Base-by-base conservation (phyloP, 2,888 invertebrate genomes). In the Harpagoxenus sublaevis region DNA sequence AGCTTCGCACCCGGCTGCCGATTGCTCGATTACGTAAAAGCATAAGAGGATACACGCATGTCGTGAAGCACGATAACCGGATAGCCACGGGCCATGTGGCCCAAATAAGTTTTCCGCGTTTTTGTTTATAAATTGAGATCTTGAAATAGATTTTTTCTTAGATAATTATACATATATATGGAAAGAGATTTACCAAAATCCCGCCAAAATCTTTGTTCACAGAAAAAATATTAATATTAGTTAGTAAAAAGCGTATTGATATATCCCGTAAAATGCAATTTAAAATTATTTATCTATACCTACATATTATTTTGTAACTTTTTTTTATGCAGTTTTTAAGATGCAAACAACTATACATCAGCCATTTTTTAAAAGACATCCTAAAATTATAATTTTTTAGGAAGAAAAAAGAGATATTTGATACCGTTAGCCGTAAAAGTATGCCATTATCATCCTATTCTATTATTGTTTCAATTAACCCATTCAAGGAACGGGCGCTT, bases 21-120 rank as follows among this genome's bases (percentile, higher is more conserved):
- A 31, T 68, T 70, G 42, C 15, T 18, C 39, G 55, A 39, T 75
- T 75, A 65, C 65, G 15, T 39, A 63, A 75, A n/a, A 74, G 23
- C n/a, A 3, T 18, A 45, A 62, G 15, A 62, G 15, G 31, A 75
- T 45, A 65, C 23, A 35, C 1, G 65, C 10, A 48, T 63, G 62
- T 45, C n/a, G 28, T 15, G 42, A 62, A 35, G 31, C 10, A 39
- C 4, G 23, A 23, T 35, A 48, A 15, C 5, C 35, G 10, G 8
- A 42, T 15, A 57, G 8, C 31, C 12, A 10, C n/a, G 70, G 2
- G 35, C 39, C 51, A 35, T 31, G 3, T 48, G 55, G 23, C 23
- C 28, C n/a, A n/a, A 18, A 60, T 6, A 45, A 42, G 10, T 23
- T 73, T 6, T 0, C 12, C 10, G 28, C 0, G 42, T 45, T 31